phyloP scores from a whole-genome alignment of 2,888 invertebrate species.

The Sinopyrophorus schimmeli region DNA sequence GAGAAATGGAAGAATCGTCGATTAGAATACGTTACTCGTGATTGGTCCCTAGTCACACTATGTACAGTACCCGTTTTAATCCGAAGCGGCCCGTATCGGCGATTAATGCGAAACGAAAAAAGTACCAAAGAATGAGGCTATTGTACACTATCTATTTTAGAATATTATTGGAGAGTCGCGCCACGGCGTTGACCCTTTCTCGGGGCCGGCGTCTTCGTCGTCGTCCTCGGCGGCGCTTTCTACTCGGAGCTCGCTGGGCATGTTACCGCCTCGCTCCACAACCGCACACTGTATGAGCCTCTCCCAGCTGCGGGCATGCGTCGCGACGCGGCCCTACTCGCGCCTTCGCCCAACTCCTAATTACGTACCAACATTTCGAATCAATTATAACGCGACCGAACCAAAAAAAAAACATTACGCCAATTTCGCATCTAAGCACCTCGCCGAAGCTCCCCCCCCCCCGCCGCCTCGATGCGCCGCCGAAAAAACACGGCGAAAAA shows the following conservation, averaged over 20 bases:
- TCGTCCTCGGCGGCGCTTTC: conserved; percentile 50
- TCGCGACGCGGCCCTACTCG: conserved; percentile 38
- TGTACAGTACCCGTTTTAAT: conserved; percentile 55
- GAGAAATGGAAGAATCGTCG: conserved; percentile 41
- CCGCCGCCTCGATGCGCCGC: no score
- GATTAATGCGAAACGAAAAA: conserved; percentile 48
- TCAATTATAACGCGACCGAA: no score
- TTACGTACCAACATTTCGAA: conserved; percentile 42
- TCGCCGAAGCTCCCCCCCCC: no score
- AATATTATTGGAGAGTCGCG: conserved; percentile 40
- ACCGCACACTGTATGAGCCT: conserved; percentile 54
- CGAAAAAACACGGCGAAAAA: no score
- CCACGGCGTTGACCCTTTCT: conserved; percentile 41
- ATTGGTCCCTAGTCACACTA: conserved; percentile 56
- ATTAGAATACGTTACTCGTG: conserved; percentile 42
- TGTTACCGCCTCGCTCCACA: conserved; percentile 54
- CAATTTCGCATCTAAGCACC: not conserved
- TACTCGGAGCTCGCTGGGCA: conserved; percentile 51
- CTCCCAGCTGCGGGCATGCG: conserved; percentile 53
- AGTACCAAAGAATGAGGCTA: conserved; percentile 43
- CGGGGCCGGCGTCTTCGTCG: conserved; percentile 45
- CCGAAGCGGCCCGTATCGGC: conserved; percentile 52
- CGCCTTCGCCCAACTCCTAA: conserved; percentile 38
- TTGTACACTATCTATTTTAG: conserved; percentile 47
- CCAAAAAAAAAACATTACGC: conserved; percentile 5